Percentiles rank a stretch among this genome's conserved stretches.
Conservation (phyloP, 2,113 vertebrate species). For the Benitochromis conjunctus region DNA sequence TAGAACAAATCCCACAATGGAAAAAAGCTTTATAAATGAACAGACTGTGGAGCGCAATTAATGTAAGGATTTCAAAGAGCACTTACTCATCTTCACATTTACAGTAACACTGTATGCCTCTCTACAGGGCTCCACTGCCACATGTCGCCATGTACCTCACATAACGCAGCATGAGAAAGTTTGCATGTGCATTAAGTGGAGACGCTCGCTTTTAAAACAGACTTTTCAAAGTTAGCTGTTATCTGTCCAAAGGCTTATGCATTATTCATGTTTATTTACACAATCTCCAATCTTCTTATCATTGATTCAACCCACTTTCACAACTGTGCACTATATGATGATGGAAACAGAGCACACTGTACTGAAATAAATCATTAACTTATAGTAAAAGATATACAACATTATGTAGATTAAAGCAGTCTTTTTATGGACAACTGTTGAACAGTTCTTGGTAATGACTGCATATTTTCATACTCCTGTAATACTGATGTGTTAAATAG, state of each 20-base stretch:
- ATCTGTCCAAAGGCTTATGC: conserved; percentile 20
- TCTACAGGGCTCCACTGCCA: neutral
- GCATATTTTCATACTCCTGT: neutral
- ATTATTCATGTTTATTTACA: conserved; percentile 62
- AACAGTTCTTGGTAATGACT: neutral
- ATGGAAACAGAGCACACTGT: neutral
- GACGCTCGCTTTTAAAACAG: conserved; percentile 38
- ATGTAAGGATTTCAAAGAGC: neutral
- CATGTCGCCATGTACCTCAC: conserved; percentile 7
- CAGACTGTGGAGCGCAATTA: neutral
- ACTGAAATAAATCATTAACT: neutral
- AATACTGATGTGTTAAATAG: neutral
- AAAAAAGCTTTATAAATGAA: neutral
- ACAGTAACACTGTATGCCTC: neutral
- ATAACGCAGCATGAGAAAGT: conserved; percentile 33
- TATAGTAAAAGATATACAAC: neutral
- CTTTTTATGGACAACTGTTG: neutral
- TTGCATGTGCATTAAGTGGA: conserved; percentile 16
- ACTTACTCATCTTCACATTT: neutral
- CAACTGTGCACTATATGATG: neutral
- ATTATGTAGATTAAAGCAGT: neutral
- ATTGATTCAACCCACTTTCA: conserved; percentile 19
- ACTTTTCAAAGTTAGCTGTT: conserved; percentile 40
- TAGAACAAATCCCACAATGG: neutral
- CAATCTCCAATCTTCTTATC: conserved; percentile 37